phyloP scores from a whole-genome alignment of 1,140 invertebrate genomes.

The Drosophila bocki region DNA sequence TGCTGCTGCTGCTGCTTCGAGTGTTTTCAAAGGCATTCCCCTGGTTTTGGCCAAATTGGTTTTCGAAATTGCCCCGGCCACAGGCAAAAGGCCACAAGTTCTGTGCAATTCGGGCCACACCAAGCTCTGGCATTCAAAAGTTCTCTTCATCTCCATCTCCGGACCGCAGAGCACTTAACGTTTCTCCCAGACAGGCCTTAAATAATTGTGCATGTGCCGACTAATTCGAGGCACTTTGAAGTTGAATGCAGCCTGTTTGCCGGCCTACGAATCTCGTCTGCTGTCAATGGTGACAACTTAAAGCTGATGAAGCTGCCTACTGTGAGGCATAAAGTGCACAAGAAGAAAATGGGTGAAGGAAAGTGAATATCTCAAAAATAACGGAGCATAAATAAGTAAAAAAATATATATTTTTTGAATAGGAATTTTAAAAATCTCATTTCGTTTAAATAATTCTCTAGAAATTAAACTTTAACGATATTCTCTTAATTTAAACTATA shows the following conservation, averaged over 20 bases:
- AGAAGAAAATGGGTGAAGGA: too few species aligned
- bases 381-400: background rate
- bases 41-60: conserved; percentile 50
- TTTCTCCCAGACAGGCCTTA: conserved; percentile 40
- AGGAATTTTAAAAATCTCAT: too few species aligned
- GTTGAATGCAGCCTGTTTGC: conserved; percentile 31
- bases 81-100: conserved; percentile 59
- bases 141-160: conserved; percentile 22
- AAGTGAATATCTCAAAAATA: background rate
- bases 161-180: conserved; percentile 59
- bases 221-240: conserved; percentile 49
- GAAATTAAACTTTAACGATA: background rate
- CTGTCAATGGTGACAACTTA: conserved; percentile 44
- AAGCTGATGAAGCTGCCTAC: conserved; percentile 30
- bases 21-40: conserved; percentile 41
- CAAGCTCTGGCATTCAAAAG: conserved; percentile 24
- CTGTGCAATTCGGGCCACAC: conserved; percentile 32
- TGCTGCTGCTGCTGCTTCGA: background rate
- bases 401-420: too few species aligned
- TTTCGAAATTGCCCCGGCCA: conserved; percentile 56
- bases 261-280: conserved; percentile 7
- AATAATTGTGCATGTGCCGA: conserved; percentile 45
- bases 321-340: conserved; percentile 4
- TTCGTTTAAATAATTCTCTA: background rate
- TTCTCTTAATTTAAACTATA: background rate